phyloP scores from a whole-genome alignment of 1,140 invertebrate genomes.

The Kradibia gibbosae region DNA sequence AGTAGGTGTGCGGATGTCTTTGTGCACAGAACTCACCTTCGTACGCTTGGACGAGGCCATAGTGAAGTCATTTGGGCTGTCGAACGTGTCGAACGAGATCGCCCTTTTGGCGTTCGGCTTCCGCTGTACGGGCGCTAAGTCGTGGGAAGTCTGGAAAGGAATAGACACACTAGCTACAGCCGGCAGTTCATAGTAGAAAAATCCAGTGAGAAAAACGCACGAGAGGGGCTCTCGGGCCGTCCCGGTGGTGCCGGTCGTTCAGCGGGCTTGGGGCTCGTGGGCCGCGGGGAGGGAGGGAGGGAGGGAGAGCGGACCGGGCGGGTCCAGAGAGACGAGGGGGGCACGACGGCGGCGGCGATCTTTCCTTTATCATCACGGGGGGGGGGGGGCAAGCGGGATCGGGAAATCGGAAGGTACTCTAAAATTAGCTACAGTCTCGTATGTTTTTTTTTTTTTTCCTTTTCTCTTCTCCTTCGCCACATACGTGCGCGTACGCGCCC shows the following conservation, averaged over 20 bases:
- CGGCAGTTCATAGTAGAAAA: slow-evolving; percentile 61
- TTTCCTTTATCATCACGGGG: too few relatives aligned
- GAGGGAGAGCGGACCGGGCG: too few relatives aligned
- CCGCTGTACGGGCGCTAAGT: slow-evolving; percentile 69
- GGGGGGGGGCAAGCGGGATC: too few relatives aligned
- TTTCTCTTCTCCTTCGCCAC: too few relatives aligned
- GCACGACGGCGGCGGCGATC: too few relatives aligned
- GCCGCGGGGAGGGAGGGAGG: too few relatives aligned
- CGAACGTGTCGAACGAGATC: slow-evolving; percentile 70
- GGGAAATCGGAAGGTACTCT: slow-evolving; percentile 1
- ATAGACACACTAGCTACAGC: slow-evolving; percentile 75
- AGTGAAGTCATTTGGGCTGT: slow-evolving; percentile 64
- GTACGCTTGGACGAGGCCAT: slow-evolving; percentile 63
- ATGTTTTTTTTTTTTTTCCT: too few relatives aligned
- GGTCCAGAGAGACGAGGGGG: too few relatives aligned
- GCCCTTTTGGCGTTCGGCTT: slow-evolving; percentile 71
- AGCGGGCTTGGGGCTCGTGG: too few relatives aligned
- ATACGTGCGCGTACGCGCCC: background rate
- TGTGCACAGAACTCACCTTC: slow-evolving; percentile 63
- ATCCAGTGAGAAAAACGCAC: slow-evolving; percentile 16
- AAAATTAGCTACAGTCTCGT: slow-evolving; percentile 28
- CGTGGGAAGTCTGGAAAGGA: slow-evolving; percentile 72
- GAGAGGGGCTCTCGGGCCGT: too few relatives aligned
- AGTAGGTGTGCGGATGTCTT: background rate
- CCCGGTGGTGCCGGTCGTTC: too few relatives aligned